Evolutionary conservation across 2,888 invertebrate species (phyloP), one percentile per base, ranked within the genome.

Genomic region (Erebia palarica): DNA sequence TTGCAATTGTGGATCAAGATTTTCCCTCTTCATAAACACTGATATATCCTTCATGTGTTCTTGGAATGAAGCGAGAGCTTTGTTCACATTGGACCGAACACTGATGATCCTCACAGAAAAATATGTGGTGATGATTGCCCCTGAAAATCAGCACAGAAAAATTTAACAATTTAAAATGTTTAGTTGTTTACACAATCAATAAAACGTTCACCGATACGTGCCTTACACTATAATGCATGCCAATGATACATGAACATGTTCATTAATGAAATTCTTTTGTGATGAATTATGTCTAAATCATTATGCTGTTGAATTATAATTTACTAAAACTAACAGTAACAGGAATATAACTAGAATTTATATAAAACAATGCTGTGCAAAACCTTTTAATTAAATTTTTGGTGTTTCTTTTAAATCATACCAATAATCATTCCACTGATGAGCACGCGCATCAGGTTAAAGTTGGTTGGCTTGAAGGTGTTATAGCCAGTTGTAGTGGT

Each of bases 51-150:
- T 84, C 82, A 91, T 82, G 73, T 91, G 84, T 68, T 90, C 87
- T 74, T 90, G 89, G 78, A 86, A 91, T 3, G 83, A 80, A 0
- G 90, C 91, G 67, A 90, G 78, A 3, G 83, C 80, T 69, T 86
- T 86, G 82, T 91, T 89, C 36, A 91, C 91, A 76, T 90, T 87
- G 0, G 91, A 84, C 0, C 91, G 81, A 14, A 89, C 81, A 67
- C 91, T 91, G 80, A 91, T 91, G 73, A 91, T 87, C 64, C 89
- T 82, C 21, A 91, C 91, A 1, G 89, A 84, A 77, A 83, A 88
- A 76, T 90, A 91, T 0, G 89, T 91, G 14, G 81, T 82, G 27
- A 87, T 80, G 81, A 90, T 85, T 1, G 86, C 80, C 47, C 87
- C 91, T 91, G 78, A 0, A 73, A 71, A 44, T 27, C 16, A n/a